Conservation (phyloP, 1,140 invertebrate species). For the Parasteatoda tepidariorum region DNA sequence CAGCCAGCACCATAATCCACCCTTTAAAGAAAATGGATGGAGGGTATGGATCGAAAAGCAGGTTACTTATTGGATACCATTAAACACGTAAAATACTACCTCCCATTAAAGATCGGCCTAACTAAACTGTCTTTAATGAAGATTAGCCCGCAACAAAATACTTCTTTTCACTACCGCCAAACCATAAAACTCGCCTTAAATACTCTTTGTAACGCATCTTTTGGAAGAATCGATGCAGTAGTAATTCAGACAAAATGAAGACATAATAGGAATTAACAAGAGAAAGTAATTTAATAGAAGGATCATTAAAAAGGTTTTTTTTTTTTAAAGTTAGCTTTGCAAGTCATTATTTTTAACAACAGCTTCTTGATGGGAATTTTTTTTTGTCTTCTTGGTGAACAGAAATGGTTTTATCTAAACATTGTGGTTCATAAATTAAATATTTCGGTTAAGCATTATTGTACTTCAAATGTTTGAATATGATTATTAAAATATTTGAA, state of each 20-base stretch:
- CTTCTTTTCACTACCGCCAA: neutral
- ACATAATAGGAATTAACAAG: neutral
- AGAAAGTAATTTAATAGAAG: neutral
- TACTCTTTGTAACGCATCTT: neutral
- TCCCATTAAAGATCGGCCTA: constrained; percentile 28
- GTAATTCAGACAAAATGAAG: neutral
- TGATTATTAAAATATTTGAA: no score
- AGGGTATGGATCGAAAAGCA: constrained; percentile 1
- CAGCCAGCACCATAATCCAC: constrained; percentile 1
- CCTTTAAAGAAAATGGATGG: constrained; percentile 53
- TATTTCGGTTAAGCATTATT: no score
- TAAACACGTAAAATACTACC: constrained; percentile 50
- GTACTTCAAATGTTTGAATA: no score
- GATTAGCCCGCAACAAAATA: neutral
- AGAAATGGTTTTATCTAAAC: no score
- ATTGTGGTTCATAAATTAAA: no score
- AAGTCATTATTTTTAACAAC: no score
- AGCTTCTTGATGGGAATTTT: no score
- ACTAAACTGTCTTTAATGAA: neutral
- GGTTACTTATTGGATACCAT: constrained; percentile 52
- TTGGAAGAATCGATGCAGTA: neutral
- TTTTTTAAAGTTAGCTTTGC: no score
- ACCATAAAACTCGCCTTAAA: neutral
- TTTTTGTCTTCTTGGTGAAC: no score
- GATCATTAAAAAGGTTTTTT: no score